Conservation (phyloP, 1,140 invertebrate genomes). For the Drosophila sulfurigaster region DNA sequence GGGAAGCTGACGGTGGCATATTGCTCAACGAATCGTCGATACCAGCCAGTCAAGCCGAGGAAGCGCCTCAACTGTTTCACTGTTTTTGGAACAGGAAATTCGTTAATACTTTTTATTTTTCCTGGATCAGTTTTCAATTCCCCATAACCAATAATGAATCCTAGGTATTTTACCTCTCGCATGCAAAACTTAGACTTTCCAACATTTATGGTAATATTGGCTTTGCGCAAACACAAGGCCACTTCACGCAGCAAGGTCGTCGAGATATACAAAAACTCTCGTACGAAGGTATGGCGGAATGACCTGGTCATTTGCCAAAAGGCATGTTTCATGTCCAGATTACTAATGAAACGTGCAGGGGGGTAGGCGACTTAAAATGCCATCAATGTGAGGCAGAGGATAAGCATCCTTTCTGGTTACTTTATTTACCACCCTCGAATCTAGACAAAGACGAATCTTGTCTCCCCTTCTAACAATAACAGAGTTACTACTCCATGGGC, state of each 20-base stretch:
- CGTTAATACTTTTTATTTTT: constrained; percentile 53
- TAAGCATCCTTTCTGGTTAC: constrained; percentile 35
- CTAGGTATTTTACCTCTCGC: constrained; percentile 48
- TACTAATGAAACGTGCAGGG: constrained; percentile 55
- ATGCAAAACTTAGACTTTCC: constrained; percentile 37
- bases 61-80: constrained; percentile 82
- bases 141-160: constrained; percentile 44
- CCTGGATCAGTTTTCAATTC: constrained; percentile 38
- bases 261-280: constrained; percentile 65
- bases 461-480: constrained; percentile 33
- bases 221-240: background rate
- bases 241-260: constrained; percentile 85
- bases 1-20: constrained; percentile 40
- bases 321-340: constrained; percentile 76
- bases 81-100: constrained; percentile 31
- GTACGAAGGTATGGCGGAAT: constrained; percentile 28
- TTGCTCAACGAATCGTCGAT: constrained; percentile 79
- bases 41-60: constrained; percentile 85
- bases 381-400: constrained; percentile 43
- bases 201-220: constrained; percentile 24
- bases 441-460: constrained; percentile 34
- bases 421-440: constrained; percentile 39
- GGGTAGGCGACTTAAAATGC: constrained; percentile 34
- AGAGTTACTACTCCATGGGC: constrained; percentile 44
- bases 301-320: constrained; percentile 61